These are phyloP conservation scores for Drosophila emarginata DNA, from an alignment of 2,888 invertebrate genomes.

Conservation along the genomic window DNA sequence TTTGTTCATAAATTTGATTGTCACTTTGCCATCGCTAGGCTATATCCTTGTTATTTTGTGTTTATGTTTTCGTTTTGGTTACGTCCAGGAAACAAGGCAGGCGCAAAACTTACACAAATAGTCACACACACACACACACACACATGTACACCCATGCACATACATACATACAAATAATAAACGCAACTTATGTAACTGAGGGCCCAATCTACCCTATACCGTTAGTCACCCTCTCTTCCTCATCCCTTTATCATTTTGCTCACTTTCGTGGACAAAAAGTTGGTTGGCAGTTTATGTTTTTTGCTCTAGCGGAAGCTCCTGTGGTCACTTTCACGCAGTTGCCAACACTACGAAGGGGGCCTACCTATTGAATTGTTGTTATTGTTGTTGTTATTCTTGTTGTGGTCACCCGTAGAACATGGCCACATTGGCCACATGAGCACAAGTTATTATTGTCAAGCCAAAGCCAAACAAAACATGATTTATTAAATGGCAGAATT, in stretches of 20 bases:
- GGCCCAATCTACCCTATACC: conserved; percentile 23
- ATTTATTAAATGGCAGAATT: conserved; percentile 76
- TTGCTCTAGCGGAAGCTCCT: conserved; percentile 60
- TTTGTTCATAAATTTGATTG: conserved; percentile 5
- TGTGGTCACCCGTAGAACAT: conserved; percentile 60
- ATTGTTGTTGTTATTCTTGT: conserved; percentile 31
- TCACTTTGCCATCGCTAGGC: conserved; percentile 10
- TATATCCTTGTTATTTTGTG: conserved; percentile 68
- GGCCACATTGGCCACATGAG: conserved; percentile 69
- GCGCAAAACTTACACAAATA: conserved; percentile 63
- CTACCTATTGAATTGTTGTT: conserved; percentile 54
- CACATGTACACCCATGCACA: conserved; percentile 21
- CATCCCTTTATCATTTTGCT: background rate
- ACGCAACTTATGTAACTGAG: conserved; percentile 74
- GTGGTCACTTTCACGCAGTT: conserved; percentile 76
- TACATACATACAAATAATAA: conserved; percentile 63
- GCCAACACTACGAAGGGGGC: conserved; percentile 55
- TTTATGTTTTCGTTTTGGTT: conserved; percentile 28
- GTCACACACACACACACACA: conserved; percentile 42
- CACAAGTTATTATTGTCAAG: conserved; percentile 77
- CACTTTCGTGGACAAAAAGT: conserved; percentile 58
- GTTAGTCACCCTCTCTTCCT: background rate
- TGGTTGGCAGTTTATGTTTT: conserved; percentile 67
- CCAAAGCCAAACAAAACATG: conserved; percentile 74
- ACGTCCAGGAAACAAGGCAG: conserved; percentile 53